Base-by-base conservation (phyloP, 1,140 invertebrate species). In the Venturia canescens region DNA sequence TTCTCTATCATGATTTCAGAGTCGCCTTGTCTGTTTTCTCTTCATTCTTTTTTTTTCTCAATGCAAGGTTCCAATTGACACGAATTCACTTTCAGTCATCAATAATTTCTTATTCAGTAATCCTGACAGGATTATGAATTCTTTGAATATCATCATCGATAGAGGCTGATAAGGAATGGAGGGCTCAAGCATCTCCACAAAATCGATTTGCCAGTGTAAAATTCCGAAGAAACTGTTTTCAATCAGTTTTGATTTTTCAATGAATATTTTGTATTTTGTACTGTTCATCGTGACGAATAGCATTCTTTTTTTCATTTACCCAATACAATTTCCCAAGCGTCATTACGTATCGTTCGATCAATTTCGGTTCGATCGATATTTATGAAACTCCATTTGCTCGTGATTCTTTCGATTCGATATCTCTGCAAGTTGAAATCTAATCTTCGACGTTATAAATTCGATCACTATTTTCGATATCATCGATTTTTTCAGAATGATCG, bases 161-260 rank as follows among this genome's bases (percentile, higher is more conserved):
- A 81, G 84, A 7, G 82, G 80, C 38, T 80, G 15, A 16, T 70
- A 44, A 1, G 76, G 31, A n/a, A 70, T 9, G 0, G 83, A 21
- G 23, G 84, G 75, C 60, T 84, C 31, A 26, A 88, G 70, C 50
- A 80, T 78, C 23, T 87, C 78, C 31, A 87, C 18, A 7, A 84
- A 83, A 31, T 88, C 83, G 0, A 84, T 79, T 85, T 92, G 91
- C 91, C 91, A 92, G 1, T 91, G 91, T 38, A 92, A 74, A 78
- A 90, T 83, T 74, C 91, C 91, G 77, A 92, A 88, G 18, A 89
- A 88, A 83, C 86, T 34, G 3, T 34, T 3, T 34, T 34, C 7
- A 34, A 34, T 7, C 7, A 3, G 31, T 34, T 34, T 50, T 60
- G 79, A 63, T 48, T 70, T 60, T 26, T 13, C 1, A 78, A 78